Evolutionary conservation across 2,113 vertebrate species (phyloP).

Genomic region (Seriola rivoliana): DNA sequence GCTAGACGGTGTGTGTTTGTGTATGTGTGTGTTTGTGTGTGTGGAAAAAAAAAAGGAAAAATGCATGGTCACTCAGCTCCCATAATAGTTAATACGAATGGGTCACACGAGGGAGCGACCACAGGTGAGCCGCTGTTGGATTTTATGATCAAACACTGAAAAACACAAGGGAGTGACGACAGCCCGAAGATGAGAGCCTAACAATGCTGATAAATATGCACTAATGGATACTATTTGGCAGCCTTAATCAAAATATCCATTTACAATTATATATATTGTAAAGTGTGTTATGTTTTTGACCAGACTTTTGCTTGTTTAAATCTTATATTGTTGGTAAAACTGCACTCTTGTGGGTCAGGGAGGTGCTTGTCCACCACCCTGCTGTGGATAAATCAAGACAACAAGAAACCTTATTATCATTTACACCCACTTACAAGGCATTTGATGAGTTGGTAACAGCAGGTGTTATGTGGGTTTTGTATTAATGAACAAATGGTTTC

Average conservation of each 20-base stretch:
- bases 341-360: background rate
- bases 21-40: background rate
- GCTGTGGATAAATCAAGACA: background rate
- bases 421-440: background rate
- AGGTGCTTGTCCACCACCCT: background rate
- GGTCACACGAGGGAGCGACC: conserved; percentile 1
- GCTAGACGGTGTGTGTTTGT: conserved; percentile 18
- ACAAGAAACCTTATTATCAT: background rate
- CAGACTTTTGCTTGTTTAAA: background rate
- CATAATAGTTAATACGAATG: background rate
- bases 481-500: conserved; percentile 4
- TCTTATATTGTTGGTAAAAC: background rate
- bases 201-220: background rate
- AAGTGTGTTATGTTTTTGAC: background rate
- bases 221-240: background rate
- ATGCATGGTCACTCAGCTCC: background rate
- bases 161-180: background rate
- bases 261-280: background rate
- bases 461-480: conserved; percentile 8
- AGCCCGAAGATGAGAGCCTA: background rate
- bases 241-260: background rate
- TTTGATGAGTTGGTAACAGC: conserved; percentile 20
- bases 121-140: conserved; percentile 10
- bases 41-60: background rate
- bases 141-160: conserved; percentile 29